Evolutionary conservation across 2,797 vertebrate species (phyloP).

Genomic region (Atherinosoma microstoma): DNA sequence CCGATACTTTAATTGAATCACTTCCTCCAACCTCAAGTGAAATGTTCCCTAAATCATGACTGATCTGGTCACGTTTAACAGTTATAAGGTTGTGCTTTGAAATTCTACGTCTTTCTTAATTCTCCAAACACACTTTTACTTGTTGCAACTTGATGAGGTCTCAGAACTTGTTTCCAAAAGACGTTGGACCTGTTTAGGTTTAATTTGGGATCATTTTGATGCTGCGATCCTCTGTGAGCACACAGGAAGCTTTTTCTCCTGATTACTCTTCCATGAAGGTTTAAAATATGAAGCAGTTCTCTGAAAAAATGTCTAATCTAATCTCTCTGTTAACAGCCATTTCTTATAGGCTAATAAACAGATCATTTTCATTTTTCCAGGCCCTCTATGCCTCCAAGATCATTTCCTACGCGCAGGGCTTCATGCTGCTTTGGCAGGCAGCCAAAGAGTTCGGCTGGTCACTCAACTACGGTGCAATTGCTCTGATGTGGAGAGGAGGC

Average conservation of each 20-base stretch:
- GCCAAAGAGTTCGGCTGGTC: conserved; percentile 94
- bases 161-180: background rate
- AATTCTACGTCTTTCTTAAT: background rate
- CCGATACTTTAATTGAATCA: background rate
- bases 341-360: background rate
- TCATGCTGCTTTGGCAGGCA: conserved; percentile 95
- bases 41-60: background rate
- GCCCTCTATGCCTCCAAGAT: conserved; percentile 98
- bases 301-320: background rate
- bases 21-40: background rate
- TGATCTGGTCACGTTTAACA: background rate
- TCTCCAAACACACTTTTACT: background rate
- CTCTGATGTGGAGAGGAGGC: conserved; percentile 98
- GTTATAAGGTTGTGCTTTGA: background rate
- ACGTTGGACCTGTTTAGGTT: background rate
- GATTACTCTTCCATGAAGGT: background rate
- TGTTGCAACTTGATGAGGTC: background rate
- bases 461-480: conserved; percentile 96
- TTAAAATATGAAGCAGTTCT: background rate
- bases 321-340: background rate
- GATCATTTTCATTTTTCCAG: conserved; percentile 71
- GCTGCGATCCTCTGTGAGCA: background rate
- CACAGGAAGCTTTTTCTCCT: background rate
- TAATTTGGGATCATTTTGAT: background rate
- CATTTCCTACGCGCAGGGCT: conserved; percentile 97